phyloP scores from a whole-genome alignment of 2,888 invertebrate species.

The Stenichneumon culpator region DNA sequence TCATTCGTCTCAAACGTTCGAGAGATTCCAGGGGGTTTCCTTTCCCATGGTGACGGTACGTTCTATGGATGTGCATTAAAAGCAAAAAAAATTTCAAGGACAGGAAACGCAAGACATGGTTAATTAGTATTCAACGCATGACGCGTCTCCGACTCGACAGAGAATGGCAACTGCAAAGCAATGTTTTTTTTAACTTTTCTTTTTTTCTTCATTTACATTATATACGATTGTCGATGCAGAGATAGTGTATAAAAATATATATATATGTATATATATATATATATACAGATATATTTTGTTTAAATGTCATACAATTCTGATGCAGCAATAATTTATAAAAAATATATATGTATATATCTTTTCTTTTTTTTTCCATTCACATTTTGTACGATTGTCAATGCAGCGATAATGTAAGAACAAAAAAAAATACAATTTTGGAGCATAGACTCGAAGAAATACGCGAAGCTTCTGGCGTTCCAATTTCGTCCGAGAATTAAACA shows the following conservation, averaged over 20 bases:
- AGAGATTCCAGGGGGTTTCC: neutral
- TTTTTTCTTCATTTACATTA: slow-evolving; percentile 1
- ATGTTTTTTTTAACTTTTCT: slow-evolving; percentile 17
- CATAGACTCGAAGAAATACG: neutral
- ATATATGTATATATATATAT: neutral
- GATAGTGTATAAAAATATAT: neutral
- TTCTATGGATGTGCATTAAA: slow-evolving; percentile 7
- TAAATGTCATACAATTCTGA: too few relatives aligned
- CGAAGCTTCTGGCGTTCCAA: neutral
- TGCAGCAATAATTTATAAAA: too few relatives aligned
- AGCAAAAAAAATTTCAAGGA: slow-evolving; percentile 68
- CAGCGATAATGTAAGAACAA: neutral
- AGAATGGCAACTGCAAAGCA: neutral
- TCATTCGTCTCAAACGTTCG: neutral
- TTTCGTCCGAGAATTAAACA: neutral
- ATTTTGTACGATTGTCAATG: neutral
- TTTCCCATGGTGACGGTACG: neutral
- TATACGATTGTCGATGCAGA: neutral
- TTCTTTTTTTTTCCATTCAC: neutral
- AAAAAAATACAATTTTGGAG: neutral
- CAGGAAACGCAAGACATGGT: slow-evolving; percentile 56
- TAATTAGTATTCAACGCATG: slow-evolving; percentile 63
- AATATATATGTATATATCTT: neutral
- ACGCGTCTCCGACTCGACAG: slow-evolving; percentile 20
- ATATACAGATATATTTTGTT: too few relatives aligned